Evolutionary conservation across 2,113 vertebrate genomes (phyloP).

Genomic region (Setophaga petechia): DNA sequence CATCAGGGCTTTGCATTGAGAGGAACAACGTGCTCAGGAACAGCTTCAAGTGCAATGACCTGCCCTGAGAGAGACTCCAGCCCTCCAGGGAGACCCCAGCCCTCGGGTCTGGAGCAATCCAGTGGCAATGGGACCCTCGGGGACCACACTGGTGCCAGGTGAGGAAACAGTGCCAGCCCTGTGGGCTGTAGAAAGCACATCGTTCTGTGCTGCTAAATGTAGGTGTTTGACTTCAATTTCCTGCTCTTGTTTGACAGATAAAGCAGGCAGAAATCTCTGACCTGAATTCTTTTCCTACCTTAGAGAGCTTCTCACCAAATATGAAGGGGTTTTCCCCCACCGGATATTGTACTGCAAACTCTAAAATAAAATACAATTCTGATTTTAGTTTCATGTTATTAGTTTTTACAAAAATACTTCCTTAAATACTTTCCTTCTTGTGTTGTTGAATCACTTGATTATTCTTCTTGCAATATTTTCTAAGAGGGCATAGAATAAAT

Average conservation of each 20-base stretch:
- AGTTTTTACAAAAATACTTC: neutral
- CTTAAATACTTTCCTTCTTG: neutral
- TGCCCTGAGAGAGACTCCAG: neutral
- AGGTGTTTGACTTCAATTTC: neutral
- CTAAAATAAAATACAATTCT: neutral
- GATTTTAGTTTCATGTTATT: neutral
- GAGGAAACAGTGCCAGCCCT: neutral
- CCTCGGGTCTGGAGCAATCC: neutral
- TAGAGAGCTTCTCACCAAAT: neutral
- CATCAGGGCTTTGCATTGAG: neutral
- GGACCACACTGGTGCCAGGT: neutral
- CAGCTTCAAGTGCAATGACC: neutral
- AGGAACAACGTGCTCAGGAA: neutral
- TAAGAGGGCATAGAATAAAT: neutral
- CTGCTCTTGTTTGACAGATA: neutral
- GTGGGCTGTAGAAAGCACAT: fast-evolving
- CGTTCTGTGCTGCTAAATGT: neutral
- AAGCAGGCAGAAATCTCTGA: neutral
- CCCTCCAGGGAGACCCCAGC: neutral
- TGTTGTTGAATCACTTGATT: neutral
- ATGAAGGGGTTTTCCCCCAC: neutral
- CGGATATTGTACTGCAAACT: neutral
- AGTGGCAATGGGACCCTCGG: neutral
- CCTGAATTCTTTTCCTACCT: neutral
- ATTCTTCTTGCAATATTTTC: neutral